phyloP scores from a whole-genome alignment of 2,797 vertebrate species.

The Helicolenus hilgendorfi region DNA sequence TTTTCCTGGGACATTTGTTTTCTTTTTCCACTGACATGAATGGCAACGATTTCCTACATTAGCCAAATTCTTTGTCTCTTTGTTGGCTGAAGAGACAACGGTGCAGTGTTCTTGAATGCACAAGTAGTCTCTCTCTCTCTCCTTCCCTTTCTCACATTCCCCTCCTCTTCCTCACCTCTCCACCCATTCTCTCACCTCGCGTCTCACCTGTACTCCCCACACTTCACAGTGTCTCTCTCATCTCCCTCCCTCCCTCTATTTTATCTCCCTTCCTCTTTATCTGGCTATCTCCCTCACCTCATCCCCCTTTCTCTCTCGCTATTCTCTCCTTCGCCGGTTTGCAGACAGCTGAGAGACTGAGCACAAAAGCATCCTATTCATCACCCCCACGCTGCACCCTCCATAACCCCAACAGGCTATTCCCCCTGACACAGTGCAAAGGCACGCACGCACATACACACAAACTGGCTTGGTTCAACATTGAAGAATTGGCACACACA shows the following conservation, averaged over 20 bases:
- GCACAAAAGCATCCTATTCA: constrained; percentile 88
- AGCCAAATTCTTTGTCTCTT: constrained; percentile 65
- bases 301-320: constrained; percentile 67
- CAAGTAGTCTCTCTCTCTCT: constrained; percentile 49
- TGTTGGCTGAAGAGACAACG: constrained; percentile 56
- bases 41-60: constrained; percentile 68
- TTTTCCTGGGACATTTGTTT: constrained; percentile 32
- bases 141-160: constrained; percentile 56
- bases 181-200: constrained; percentile 65
- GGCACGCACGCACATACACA: constrained; percentile 12
- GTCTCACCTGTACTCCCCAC: constrained; percentile 71
- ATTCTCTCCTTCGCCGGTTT: constrained; percentile 81
- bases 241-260: constrained; percentile 27
- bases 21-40: constrained; percentile 48
- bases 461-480: constrained; percentile 61
- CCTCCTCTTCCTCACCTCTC: constrained; percentile 66
- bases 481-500: constrained; percentile 69
- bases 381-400: constrained; percentile 82
- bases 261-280: constrained; percentile 63
- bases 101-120: constrained; percentile 68
- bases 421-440: constrained; percentile 68
- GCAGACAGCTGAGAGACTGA: constrained; percentile 83
- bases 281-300: constrained; percentile 76
- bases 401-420: constrained; percentile 83
- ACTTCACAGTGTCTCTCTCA: constrained; percentile 66